phyloP scores from a whole-genome alignment of 2,888 invertebrate genomes.

The Priapulus caudatus region DNA sequence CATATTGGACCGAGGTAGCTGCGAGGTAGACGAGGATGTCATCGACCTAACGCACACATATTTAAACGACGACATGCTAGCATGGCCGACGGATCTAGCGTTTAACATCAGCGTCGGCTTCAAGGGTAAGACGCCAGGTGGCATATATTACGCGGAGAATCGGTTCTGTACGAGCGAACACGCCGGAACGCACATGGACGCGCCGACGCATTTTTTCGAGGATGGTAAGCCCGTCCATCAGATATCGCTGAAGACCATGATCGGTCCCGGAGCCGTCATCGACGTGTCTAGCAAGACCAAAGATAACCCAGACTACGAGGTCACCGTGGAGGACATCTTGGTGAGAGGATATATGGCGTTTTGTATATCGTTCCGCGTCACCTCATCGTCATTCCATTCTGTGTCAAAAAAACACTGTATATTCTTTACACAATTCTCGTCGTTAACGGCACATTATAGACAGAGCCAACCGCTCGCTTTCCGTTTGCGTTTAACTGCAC shows the following conservation, averaged over 20 bases:
- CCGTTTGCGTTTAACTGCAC: no score
- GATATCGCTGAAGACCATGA: conserved; percentile 41
- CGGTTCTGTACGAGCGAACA: conserved; percentile 48
- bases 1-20: no score
- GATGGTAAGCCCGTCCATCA: conserved; percentile 44
- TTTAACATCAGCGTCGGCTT: neutral
- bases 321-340: conserved; percentile 29
- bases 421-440: no score
- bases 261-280: conserved; percentile 33
- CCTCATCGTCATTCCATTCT: no score
- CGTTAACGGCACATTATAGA: no score
- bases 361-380: no score
- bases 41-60: neutral
- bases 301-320: conserved; percentile 15
- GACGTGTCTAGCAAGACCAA: neutral
- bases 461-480: no score
- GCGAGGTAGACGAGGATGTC: neutral
- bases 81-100: neutral
- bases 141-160: conserved; percentile 40
- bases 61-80: neutral
- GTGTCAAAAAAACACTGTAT: no score
- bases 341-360: no score
- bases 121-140: neutral
- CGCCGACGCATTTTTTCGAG: conserved; percentile 47
- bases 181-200: conserved; percentile 52